phyloP scores from a whole-genome alignment of 2,113 vertebrate genomes.

The Nothobranchius furzeri region DNA sequence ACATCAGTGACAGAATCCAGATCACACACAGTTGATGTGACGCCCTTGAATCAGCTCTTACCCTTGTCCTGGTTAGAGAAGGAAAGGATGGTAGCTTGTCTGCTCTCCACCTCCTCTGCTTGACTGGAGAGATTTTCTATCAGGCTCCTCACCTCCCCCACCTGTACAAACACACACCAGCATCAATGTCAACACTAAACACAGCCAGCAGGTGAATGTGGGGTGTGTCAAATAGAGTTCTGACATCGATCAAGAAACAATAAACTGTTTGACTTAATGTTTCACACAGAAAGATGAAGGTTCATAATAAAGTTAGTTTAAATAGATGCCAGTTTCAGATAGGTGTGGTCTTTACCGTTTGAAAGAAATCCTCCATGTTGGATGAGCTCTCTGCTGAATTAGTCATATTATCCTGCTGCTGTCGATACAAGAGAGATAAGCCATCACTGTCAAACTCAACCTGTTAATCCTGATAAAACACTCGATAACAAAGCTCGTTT shows the following conservation, averaged over 20 bases:
- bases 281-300: background rate
- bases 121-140: constrained; percentile 83
- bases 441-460: background rate
- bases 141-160: constrained; percentile 85
- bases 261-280: background rate
- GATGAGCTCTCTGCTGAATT: constrained; percentile 76
- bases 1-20: background rate
- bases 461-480: background rate
- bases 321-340: background rate
- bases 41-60: constrained; percentile 62
- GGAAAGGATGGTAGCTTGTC: constrained; percentile 86
- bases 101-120: constrained; percentile 87
- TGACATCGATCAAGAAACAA: background rate
- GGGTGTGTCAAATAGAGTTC: too few relatives aligned
- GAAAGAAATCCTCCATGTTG: constrained; percentile 91
- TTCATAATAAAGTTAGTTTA: background rate
- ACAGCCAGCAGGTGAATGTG: background rate
- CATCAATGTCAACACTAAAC: background rate
- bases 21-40: background rate
- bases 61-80: constrained; percentile 87
- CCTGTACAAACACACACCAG: constrained; percentile 60
- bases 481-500: background rate
- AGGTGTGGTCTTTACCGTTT: constrained; percentile 76
- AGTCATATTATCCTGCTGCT: constrained; percentile 68
- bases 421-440: background rate